Percentiles rank a stretch among this genome's conserved stretches.
Evolutionary conservation across 2,113 vertebrate genomes (phyloP).

Genomic region (Dipodomys merriami): DNA sequence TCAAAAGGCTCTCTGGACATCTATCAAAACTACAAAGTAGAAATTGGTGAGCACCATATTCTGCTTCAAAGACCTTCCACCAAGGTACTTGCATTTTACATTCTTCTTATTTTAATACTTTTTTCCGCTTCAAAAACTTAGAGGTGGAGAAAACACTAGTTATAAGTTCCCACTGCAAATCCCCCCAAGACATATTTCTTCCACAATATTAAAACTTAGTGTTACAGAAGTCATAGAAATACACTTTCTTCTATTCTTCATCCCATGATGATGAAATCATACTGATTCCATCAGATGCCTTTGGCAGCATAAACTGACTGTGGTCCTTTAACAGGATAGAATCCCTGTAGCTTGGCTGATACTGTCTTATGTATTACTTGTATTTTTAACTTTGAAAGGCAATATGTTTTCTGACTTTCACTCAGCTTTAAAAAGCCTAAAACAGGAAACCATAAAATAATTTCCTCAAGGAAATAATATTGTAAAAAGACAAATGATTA

Average conservation of each 20-base stretch:
- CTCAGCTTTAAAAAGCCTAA: conserved; percentile 37
- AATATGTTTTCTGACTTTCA: conserved; percentile 55
- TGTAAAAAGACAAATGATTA: conserved; percentile 9
- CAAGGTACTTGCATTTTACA: conserved; percentile 60
- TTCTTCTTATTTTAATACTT: conserved; percentile 72
- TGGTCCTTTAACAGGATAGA: background rate
- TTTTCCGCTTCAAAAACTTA: conserved; percentile 51
- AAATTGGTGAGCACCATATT: conserved; percentile 61
- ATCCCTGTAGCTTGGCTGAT: conserved; percentile 18
- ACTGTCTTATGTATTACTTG: background rate
- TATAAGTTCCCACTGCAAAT: conserved; percentile 45
- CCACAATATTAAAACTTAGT: conserved; percentile 51
- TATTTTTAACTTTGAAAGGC: conserved; percentile 51
- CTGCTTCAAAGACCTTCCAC: conserved; percentile 51
- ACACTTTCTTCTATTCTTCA: conserved; percentile 49
- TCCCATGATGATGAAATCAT: conserved; percentile 21
- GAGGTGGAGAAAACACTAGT: background rate
- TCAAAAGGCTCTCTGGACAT: conserved; percentile 68
- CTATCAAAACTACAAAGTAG: conserved; percentile 69
- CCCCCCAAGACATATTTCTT: conserved; percentile 43
- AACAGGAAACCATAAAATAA: conserved; percentile 21
- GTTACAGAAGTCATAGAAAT: conserved; percentile 27
- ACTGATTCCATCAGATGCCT: conserved; percentile 19
- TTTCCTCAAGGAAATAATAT: conserved; percentile 38
- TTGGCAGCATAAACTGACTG: background rate